phyloP scores from a whole-genome alignment of 2,113 vertebrate genomes.

The Eulemur macaco region DNA sequence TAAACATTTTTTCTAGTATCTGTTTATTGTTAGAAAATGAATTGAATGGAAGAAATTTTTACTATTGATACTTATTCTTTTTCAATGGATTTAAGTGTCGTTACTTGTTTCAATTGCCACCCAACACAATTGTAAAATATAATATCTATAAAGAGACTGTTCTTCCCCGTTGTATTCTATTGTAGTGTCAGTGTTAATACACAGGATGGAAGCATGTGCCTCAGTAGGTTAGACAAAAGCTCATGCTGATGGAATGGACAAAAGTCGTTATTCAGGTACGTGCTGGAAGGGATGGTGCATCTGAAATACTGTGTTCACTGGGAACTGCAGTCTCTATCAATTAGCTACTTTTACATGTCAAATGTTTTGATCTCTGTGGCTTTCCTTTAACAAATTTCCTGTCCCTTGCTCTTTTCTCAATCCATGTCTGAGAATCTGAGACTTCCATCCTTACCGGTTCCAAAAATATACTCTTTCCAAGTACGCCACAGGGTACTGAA shows the following conservation, averaged over 20 bases:
- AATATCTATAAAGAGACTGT: background rate
- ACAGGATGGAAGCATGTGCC: background rate
- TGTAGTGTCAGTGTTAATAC: background rate
- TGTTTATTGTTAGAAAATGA: conserved; percentile 10
- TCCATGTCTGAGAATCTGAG: background rate
- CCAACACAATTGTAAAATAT: background rate
- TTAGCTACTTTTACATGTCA: background rate
- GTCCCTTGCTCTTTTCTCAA: background rate
- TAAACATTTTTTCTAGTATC: background rate
- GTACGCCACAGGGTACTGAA: background rate
- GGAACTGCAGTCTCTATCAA: background rate
- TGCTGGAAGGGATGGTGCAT: background rate
- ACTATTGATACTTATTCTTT: background rate
- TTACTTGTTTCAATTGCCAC: background rate
- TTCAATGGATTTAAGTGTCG: background rate
- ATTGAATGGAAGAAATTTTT: background rate
- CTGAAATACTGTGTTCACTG: background rate
- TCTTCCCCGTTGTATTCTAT: background rate
- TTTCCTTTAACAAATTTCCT: background rate
- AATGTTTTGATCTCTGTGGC: background rate
- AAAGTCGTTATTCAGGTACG: background rate
- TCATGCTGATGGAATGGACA: background rate
- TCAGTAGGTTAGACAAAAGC: background rate
- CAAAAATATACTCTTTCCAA: background rate
- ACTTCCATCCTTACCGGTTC: background rate